Conservation (phyloP, 1,140 invertebrate genomes). For the Lanistes nyassanus region DNA sequence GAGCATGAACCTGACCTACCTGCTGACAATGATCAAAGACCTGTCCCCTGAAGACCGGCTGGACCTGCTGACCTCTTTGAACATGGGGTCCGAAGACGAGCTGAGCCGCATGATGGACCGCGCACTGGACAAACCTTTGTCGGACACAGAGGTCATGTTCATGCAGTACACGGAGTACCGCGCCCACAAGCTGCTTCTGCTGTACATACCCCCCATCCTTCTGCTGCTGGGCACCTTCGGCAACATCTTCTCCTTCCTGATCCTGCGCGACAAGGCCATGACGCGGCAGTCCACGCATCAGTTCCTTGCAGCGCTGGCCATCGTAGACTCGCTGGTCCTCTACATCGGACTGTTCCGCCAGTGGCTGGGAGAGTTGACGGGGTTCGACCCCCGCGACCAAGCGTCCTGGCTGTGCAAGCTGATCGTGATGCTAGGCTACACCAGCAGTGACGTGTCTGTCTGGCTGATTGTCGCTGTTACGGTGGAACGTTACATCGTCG, state of each 20-base stretch:
- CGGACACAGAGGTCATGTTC: slow-evolving; percentile 14
- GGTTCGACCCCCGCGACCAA: slow-evolving; percentile 43
- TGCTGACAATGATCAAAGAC: slow-evolving; percentile 19
- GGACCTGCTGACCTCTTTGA: slow-evolving; percentile 11
- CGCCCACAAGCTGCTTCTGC: slow-evolving; percentile 44
- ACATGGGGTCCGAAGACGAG: slow-evolving; percentile 21
- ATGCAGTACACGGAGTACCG: slow-evolving; percentile 43
- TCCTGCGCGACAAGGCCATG: slow-evolving; percentile 48
- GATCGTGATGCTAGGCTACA: slow-evolving; percentile 54
- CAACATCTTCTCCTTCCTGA: slow-evolving; percentile 57
- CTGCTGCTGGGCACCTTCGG: slow-evolving; percentile 60
- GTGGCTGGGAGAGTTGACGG: slow-evolving; percentile 56
- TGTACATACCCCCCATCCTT: slow-evolving; percentile 56
- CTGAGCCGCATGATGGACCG: slow-evolving; percentile 1
- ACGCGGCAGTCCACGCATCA: slow-evolving; percentile 51
- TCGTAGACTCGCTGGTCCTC: slow-evolving; percentile 58
- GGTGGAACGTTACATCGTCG: slow-evolving; percentile 61
- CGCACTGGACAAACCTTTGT: neutral
- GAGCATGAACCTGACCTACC: slow-evolving; percentile 15
- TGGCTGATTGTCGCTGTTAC: slow-evolving; percentile 67
- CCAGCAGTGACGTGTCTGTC: slow-evolving; percentile 58
- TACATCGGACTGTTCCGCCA: slow-evolving; percentile 56
- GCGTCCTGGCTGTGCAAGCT: slow-evolving; percentile 56
- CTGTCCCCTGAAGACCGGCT: slow-evolving; percentile 21
- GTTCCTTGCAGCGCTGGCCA: slow-evolving; percentile 56